These are phyloP conservation scores for Thaleichthys pacificus DNA, from an alignment of 2,797 vertebrate species.

Conservation along the genomic window DNA sequence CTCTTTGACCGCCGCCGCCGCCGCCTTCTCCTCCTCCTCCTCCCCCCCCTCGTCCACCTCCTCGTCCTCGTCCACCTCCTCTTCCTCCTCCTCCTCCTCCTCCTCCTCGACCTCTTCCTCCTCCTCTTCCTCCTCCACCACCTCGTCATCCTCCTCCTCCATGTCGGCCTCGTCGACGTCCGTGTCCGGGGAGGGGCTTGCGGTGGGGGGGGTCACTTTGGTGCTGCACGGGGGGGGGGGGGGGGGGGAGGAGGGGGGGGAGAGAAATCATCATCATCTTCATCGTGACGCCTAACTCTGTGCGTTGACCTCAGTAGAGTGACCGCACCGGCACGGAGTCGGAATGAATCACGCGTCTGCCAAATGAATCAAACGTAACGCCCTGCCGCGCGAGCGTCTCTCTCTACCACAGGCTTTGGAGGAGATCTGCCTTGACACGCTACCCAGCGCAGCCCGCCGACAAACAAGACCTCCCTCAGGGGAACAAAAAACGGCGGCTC, in stretches of 20 bases:
- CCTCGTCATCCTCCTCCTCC: slow-evolving; percentile 64
- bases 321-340: no score
- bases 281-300: background rate
- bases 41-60: slow-evolving; percentile 58
- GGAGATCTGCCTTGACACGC: no score
- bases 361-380: no score
- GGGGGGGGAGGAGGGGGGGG: no score
- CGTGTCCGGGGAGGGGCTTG: slow-evolving; percentile 67
- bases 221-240: slow-evolving; percentile 48
- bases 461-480: background rate
- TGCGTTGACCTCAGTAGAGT: background rate
- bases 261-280: background rate
- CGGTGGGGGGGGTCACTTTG: slow-evolving; percentile 64
- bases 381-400: no score
- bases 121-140: slow-evolving; percentile 60
- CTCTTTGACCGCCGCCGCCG: slow-evolving; percentile 58
- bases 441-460: background rate
- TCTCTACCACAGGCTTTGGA: no score
- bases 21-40: slow-evolving; percentile 69
- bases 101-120: slow-evolving; percentile 63
- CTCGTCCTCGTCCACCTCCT: slow-evolving; percentile 58
- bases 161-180: slow-evolving; percentile 66
- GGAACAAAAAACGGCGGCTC: no score
- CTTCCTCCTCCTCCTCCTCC: slow-evolving; percentile 61
- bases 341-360: no score